Conservation (phyloP, 2,797 vertebrate genomes). For the Ammospiza maritima region DNA sequence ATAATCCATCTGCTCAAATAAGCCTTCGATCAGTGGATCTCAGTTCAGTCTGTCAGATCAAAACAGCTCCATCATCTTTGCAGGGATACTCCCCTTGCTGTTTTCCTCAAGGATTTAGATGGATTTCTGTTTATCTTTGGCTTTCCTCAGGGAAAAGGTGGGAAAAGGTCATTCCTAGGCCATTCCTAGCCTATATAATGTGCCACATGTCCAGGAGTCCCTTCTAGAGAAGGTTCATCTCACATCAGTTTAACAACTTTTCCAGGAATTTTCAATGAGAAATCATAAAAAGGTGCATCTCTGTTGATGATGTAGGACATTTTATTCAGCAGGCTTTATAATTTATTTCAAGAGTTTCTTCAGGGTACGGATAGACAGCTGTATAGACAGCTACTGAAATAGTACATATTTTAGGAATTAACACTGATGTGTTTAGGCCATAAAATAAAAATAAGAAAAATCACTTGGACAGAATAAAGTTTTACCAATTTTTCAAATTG, state of each 20-base stretch:
- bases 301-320: background rate
- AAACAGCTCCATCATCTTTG: background rate
- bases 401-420: slow-evolving; percentile 43
- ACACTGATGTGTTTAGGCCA: background rate
- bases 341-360: slow-evolving; percentile 51
- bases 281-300: background rate
- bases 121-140: background rate
- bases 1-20: background rate
- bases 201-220: background rate
- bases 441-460: background rate
- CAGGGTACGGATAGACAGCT: background rate
- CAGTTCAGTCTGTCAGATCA: background rate
- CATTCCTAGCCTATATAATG: background rate
- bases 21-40: background rate
- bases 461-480: background rate
- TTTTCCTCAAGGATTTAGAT: background rate
- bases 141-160: background rate
- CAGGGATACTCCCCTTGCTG: background rate
- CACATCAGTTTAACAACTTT: background rate
- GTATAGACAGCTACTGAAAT: slow-evolving; percentile 18
- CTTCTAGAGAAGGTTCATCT: background rate
- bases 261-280: background rate
- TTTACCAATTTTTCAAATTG: background rate
- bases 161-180: background rate
- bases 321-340: background rate